Conservation (phyloP, 1,140 invertebrate species). For the Branchinecta lindahli region DNA sequence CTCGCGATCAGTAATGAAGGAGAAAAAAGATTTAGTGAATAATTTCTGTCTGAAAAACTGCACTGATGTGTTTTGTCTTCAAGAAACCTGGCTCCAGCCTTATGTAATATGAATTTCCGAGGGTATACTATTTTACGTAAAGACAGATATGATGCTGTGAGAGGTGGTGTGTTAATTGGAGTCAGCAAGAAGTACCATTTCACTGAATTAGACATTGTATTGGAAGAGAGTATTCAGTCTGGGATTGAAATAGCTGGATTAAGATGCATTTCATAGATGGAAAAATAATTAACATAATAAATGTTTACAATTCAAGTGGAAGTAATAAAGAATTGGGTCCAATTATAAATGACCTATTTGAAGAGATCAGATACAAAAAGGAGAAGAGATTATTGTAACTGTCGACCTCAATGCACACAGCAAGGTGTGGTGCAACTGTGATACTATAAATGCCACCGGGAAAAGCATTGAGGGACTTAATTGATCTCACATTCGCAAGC, state of each 20-base stretch:
- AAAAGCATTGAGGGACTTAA: background rate
- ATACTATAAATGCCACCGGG: background rate
- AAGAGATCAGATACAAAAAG: background rate
- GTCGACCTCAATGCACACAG: background rate
- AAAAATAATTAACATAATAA: background rate
- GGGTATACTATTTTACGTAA: background rate
- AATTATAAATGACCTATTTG: background rate
- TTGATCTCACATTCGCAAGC: background rate
- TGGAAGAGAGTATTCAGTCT: background rate
- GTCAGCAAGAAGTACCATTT: background rate
- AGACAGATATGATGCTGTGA: background rate
- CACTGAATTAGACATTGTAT: slow-evolving; percentile 1
- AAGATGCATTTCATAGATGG: background rate
- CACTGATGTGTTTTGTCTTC: slow-evolving; percentile 1
- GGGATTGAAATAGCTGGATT: background rate
- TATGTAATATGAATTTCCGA: background rate
- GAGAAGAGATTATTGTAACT: background rate
- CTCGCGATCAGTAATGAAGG: slow-evolving; percentile 4
- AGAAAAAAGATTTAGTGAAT: slow-evolving; percentile 1
- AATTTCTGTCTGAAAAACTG: background rate
- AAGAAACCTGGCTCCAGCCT: background rate
- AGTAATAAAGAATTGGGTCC: background rate
- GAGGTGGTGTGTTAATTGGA: background rate
- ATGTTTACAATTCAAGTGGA: slow-evolving; percentile 9
- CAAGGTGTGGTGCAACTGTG: background rate